Base-by-base conservation (phyloP, 1,140 invertebrate genomes). In the Triops longicaudatus region DNA sequence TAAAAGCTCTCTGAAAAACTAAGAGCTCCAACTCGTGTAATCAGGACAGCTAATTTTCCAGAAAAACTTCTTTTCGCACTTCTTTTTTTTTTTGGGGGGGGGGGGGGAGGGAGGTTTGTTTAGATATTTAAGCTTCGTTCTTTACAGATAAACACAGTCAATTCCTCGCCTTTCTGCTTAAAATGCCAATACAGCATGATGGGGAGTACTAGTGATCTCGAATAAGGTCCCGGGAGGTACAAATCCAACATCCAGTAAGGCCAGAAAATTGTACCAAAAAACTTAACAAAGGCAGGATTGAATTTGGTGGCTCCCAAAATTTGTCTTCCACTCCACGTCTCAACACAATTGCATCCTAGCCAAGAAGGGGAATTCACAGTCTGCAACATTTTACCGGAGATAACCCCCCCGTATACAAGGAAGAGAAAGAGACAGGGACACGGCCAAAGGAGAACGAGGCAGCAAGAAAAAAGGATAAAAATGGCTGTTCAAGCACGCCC, bases 361-460 rank as follows among this genome's bases (percentile, higher is more conserved):
- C 14, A 63, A 37, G 31, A 22, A 63, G 22, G 50, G 50, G 50
- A 63, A 63, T 63, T 63, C 50, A 63, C 14, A 63, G 50, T 63
- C 50, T 22, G n/a, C 50, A 63, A 63, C 50, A 63, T 63, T 63
- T 63, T 63, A 63, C 50, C 50, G 50, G 50, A 63, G 50, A 63
- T 63, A 63, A 17, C 50, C 50, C 14, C 43, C 50, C 50, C 50
- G 14, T 63, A 22, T n/a, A 22, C 50, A 22, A 63, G n/a, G 22
- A 63, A 63, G 50, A 63, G 50, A n/a, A 63, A 63, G 50, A 17
- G 50, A 63, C 50, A 63, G 17, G 50, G 50, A 63, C 14, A 63
- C 14, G 50, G 17, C 50, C 2, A 22, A 22, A 63, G 50, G n/a
- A 63, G 31, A 37, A 2, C 31, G 7, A 7, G 31, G 31, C 31